These are phyloP conservation scores for Micromesistius poutassou DNA, from an alignment of 2,797 vertebrate genomes.

Conservation along the genomic window DNA sequence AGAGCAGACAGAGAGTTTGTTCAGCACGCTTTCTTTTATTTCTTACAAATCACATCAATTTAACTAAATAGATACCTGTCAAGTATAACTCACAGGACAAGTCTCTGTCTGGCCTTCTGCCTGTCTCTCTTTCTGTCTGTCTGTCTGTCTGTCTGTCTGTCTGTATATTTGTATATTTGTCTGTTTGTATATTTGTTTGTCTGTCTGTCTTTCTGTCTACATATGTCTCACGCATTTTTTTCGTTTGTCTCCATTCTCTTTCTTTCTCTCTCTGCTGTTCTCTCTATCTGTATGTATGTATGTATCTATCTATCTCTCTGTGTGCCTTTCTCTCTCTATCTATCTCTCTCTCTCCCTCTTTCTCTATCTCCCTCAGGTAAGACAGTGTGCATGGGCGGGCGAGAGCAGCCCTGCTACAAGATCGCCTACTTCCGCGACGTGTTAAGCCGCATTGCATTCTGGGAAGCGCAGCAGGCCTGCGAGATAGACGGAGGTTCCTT, in stretches of 20 bases:
- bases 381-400: slow-evolving; percentile 81
- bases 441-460: slow-evolving; percentile 86
- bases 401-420: slow-evolving; percentile 85
- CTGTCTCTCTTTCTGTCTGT: not conserved
- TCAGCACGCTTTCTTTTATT: not conserved
- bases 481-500: slow-evolving; percentile 82
- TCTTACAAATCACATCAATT: not conserved
- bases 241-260: not conserved
- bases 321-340: not conserved
- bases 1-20: not conserved
- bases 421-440: slow-evolving; percentile 92
- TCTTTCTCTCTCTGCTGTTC: slow-evolving; percentile 8
- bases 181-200: not conserved
- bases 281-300: slow-evolving; percentile 17
- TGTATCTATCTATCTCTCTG: slow-evolving; percentile 36
- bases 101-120: not conserved
- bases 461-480: slow-evolving; percentile 84
- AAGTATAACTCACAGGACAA: not conserved
- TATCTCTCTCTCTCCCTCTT: not conserved
- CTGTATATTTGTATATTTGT: not conserved
- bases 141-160: no score
- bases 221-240: not conserved
- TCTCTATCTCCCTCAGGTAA: slow-evolving; percentile 74
- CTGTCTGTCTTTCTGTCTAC: not conserved
- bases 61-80: not conserved